Evolutionary conservation across 2,888 invertebrate genomes (phyloP).

Genomic region (Gisinianus flammeolus): DNA sequence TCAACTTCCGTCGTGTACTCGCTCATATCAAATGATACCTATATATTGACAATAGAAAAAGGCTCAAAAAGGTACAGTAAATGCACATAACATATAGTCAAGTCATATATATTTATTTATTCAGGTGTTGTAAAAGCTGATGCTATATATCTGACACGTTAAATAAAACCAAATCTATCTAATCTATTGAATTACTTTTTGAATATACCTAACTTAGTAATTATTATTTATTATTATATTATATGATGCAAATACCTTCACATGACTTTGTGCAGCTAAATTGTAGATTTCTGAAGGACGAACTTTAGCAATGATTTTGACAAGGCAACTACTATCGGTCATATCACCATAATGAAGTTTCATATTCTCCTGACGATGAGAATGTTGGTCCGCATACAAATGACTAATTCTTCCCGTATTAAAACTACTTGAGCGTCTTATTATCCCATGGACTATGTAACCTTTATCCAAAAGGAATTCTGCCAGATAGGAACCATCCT

Average conservation of each 20-base stretch:
- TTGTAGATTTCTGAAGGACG: constrained; percentile 95
- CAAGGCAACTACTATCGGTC: constrained; percentile 95
- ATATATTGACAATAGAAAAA: too few species aligned
- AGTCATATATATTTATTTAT: too few species aligned
- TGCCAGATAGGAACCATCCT: constrained; percentile 98
- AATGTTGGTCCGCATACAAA: constrained; percentile 86
- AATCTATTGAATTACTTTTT: not conserved
- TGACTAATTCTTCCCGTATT: constrained; percentile 97
- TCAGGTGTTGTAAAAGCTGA: not conserved
- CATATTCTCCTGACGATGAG: constrained; percentile 87
- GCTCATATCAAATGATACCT: constrained; percentile 94
- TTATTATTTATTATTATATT: not conserved
- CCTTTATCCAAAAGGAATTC: constrained; percentile 91
- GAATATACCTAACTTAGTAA: not conserved
- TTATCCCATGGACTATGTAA: constrained; percentile 94
- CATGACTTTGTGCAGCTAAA: constrained; percentile 98
- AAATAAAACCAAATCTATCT: not conserved
- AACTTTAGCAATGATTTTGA: constrained; percentile 79
- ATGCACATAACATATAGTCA: too few species aligned
- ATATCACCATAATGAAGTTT: constrained; percentile 98
- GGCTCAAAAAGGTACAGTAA: constrained; percentile 37
- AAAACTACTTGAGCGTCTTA: constrained; percentile 92
- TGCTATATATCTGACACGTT: not conserved
- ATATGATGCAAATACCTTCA: constrained; percentile 73
- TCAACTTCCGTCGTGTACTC: constrained; percentile 99